Evolutionary conservation across 2,797 vertebrate genomes (phyloP), one percentile per base, ranked within the genome.

Genomic region (Nothura maculosa): DNA sequence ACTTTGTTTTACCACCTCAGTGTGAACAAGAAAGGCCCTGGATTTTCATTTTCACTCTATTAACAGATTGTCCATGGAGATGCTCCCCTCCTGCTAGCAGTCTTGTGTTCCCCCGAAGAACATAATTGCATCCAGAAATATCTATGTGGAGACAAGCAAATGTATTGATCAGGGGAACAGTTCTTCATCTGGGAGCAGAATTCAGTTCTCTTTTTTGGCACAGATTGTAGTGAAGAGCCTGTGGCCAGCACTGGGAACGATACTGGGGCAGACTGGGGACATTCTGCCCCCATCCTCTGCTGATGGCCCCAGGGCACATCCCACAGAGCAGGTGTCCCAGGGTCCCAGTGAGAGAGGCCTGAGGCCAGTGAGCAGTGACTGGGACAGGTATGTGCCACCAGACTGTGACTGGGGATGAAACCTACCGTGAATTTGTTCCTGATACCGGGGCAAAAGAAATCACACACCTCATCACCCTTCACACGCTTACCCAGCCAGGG

Each of bases 11-110:
- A 42, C 66, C 79, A 90, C 2, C 3, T 27, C 42, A 75, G 47
- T 9, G 40, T 32, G 48, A 88, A 74, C 45, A 61, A 82, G 36
- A 82, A 90, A 57, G 10, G 58, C 30, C 34, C 42, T 57, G 81
- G n/a, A 38, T 66, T 93, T 92, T 74, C 91, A 61, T 80, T 86
- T 90, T 76, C 58, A 63, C 25, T 42, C 32, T n/a, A 54, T 87
- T 91, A 92, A 81, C 66, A 57, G 40, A 38, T 32, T 70, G 32
- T 54, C 62, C 74, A 36, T 70, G 76, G 72, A 82, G 72, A 88
- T 13, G 25, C 45, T 90, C 64, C 55, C 32, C 24, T 80, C 62
- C 48, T 75, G 50, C 55, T n/a, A 64, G 42, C n/a, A 90, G 60
- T 38, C 38, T 38, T 24, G 52, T 43, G 61, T 48, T 48, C 30